Base-by-base conservation (phyloP, 2,797 vertebrate species). In the Aplochiton taeniatus region DNA sequence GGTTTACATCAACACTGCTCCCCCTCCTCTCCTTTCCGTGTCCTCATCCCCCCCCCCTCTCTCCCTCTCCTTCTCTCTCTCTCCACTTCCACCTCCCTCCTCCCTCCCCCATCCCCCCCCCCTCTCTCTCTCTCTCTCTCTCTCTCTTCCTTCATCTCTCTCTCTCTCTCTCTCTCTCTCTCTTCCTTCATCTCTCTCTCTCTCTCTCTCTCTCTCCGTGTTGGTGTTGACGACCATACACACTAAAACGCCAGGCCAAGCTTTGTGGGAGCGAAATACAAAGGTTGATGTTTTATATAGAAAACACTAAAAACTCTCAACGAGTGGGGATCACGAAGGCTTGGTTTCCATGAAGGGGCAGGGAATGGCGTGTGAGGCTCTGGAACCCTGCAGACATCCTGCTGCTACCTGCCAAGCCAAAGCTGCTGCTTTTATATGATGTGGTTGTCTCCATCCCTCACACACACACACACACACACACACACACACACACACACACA, bases 251-350 rank as follows among this genome's bases (percentile, higher is more conserved):
- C 66, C 66, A 58, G 70, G 73, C 76, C 77, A 74, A 75, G 54
- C 70, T 80, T 71, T 53, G 70, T 63, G 64, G 75, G 73, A 31
- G 73, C 68, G 63, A 77, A 77, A 66, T 60, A 49, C 61, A 65
- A 51, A n/a, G 68, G 31, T 31, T 31, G 2, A 31, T 16, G 51
- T 90, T 90, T 91, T 91, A 91, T 90, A 90, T 87, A 90, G 85
- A 90, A 88, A 90, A 85, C 87, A 88, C 83, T 91, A 87, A 91
- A 90, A 88, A 4, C 63, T 9, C 76, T 80, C 91, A 92, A 91
- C 74, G 69, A 90, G 90, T 83, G 71, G 81, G 87, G 87, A 87
- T 91, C 90, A 91, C 89, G 89, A 90, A 79, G 31, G 43, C 7
- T 60, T 64, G 70, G 57, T 61, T 48, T 19, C 11, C 66, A 47